Percentiles rank a stretch among this genome's conserved stretches.
Evolutionary conservation across 2,113 vertebrate species (phyloP).

Genomic region (Psammodynastes pulverulentus): DNA sequence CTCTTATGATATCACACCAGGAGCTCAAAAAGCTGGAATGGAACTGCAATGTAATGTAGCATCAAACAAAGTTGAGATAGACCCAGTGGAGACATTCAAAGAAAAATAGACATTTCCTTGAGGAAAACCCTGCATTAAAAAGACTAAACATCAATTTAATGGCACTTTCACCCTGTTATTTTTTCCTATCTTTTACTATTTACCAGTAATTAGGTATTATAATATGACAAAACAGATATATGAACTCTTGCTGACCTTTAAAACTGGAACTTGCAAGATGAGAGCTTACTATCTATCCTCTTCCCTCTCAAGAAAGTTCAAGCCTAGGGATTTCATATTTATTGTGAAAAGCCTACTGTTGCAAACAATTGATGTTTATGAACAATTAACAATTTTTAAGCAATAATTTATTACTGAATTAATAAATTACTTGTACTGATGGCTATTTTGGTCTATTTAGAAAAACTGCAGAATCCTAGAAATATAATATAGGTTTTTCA

Average conservation of each 20-base stretch:
- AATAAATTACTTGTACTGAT: neutral
- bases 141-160: constrained; percentile 14
- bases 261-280: constrained; percentile 27
- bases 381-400: neutral
- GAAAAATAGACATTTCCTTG: constrained; percentile 18
- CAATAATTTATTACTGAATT: neutral
- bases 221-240: constrained; percentile 31
- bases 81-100: constrained; percentile 5
- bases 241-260: constrained; percentile 46
- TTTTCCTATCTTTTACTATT: constrained; percentile 40
- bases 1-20: constrained; percentile 2
- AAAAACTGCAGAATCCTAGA: neutral
- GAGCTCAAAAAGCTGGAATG: constrained; percentile 31
- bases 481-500: no score
- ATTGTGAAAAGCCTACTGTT: neutral
- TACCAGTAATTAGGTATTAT: constrained; percentile 39
- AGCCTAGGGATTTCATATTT: neutral
- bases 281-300: constrained; percentile 28
- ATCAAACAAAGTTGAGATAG: neutral
- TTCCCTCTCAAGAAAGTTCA: fast-evolving
- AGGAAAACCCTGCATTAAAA: constrained; percentile 42
- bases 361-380: neutral
- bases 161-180: neutral
- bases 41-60: neutral
- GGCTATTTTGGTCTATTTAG: neutral